phyloP scores from a whole-genome alignment of 2,888 invertebrate genomes.

The Acanthosepion esculentum region DNA sequence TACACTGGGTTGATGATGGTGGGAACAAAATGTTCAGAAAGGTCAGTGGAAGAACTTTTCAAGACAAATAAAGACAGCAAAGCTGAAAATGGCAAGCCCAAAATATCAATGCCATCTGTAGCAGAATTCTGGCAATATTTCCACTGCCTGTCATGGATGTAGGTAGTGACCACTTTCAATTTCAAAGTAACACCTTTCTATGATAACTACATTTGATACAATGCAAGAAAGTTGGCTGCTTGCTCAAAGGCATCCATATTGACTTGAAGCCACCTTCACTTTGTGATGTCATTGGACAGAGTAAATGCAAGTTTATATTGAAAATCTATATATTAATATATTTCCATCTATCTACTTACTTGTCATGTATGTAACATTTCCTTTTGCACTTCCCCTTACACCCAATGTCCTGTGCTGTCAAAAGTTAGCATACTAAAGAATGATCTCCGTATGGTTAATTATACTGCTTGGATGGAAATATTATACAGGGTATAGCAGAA shows the following conservation, averaged over 20 bases:
- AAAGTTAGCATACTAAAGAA: too few relatives aligned
- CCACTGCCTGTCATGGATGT: not conserved
- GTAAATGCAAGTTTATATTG: not conserved
- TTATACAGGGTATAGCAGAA: too few relatives aligned
- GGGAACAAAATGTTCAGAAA: not conserved
- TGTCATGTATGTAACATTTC: too few relatives aligned
- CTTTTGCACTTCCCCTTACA: too few relatives aligned
- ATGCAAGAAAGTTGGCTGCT: not conserved
- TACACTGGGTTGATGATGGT: not conserved
- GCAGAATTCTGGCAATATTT: not conserved
- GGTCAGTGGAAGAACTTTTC: not conserved
- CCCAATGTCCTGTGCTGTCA: too few relatives aligned
- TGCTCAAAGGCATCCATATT: not conserved
- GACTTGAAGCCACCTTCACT: not conserved
- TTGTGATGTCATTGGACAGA: not conserved
- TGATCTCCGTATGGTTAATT: too few relatives aligned
- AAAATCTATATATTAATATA: not conserved
- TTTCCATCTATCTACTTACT: not conserved
- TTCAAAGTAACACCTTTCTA: not conserved
- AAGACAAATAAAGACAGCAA: not conserved
- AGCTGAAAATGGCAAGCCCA: not conserved
- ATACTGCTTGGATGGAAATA: not conserved
- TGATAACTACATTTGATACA: not conserved
- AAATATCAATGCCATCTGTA: not conserved
- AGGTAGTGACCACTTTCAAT: not conserved